Evolutionary conservation across 2,797 vertebrate genomes (phyloP).

Genomic region (Sebastes hubbsi): DNA sequence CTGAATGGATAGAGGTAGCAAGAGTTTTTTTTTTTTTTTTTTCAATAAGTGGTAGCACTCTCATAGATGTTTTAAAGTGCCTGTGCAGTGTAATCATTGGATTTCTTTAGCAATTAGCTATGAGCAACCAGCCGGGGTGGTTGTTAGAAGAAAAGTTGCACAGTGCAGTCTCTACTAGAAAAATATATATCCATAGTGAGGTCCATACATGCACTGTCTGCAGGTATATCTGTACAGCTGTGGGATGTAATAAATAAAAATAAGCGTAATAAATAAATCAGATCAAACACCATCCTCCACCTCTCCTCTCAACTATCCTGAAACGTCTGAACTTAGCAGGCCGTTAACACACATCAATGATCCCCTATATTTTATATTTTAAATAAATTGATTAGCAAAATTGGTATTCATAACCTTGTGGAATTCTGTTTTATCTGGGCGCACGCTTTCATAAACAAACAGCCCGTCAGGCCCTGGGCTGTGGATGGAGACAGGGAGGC

Average conservation of each 20-base stretch:
- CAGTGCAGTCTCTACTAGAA: conserved; percentile 40
- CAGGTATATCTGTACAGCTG: conserved; percentile 21
- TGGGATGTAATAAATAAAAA: conserved; percentile 55
- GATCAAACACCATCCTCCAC: conserved; percentile 45
- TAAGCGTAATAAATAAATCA: conserved; percentile 25
- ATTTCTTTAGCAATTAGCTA: conserved; percentile 84
- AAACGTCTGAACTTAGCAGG: conserved; percentile 59
- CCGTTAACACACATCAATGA: conserved; percentile 73
- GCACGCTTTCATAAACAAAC: conserved; percentile 83
- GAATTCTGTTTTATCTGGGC: conserved; percentile 85
- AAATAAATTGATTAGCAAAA: conserved; percentile 84
- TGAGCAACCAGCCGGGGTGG: conserved; percentile 74
- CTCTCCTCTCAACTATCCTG: conserved; percentile 43
- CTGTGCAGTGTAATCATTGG: conserved; percentile 78
- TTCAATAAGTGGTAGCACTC: conserved; percentile 79
- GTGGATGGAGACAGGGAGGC: conserved; percentile 59
- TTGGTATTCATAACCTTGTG: conserved; percentile 84
- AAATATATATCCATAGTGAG: conserved; percentile 43
- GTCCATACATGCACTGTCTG: background rate
- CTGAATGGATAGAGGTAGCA: conserved; percentile 74
- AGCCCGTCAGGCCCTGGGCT: conserved; percentile 59
- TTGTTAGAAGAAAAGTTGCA: conserved; percentile 68
- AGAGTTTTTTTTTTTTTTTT: conserved; percentile 53
- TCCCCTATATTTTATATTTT: conserved; percentile 75
- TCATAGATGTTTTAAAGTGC: conserved; percentile 80